Conservation (phyloP, 2,113 vertebrate genomes). For the Phalacrocorax carbo region DNA sequence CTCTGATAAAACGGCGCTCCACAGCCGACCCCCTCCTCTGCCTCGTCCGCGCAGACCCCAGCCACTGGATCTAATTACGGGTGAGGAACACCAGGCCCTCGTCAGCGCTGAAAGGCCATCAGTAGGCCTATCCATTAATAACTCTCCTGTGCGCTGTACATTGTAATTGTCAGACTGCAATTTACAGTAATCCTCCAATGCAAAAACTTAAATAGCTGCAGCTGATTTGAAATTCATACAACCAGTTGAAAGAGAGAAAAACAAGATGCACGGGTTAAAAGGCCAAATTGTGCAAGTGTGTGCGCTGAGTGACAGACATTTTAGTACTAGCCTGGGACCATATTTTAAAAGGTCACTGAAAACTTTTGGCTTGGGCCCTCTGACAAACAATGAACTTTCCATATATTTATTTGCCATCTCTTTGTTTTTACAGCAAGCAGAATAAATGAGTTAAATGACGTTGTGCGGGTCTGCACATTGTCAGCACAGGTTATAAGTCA, state of each 20-base stretch:
- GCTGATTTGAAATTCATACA: conserved; percentile 86
- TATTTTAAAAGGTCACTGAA: conserved; percentile 87
- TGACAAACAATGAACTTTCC: conserved; percentile 88
- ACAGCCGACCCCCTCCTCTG: conserved; percentile 3
- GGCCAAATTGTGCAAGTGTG: conserved; percentile 81
- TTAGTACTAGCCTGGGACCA: conserved; percentile 88
- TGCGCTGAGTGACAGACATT: conserved; percentile 90
- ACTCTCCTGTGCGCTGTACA: conserved; percentile 84
- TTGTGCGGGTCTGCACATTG: conserved; percentile 89
- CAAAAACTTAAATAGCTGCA: conserved; percentile 78
- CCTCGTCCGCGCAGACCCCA: conserved; percentile 45
- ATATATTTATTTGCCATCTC: conserved; percentile 92
- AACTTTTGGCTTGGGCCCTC: conserved; percentile 84
- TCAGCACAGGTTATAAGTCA: conserved; percentile 98
- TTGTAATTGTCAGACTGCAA: conserved; percentile 90
- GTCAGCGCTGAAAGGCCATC: conserved; percentile 85
- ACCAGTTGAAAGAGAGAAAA: conserved; percentile 84
- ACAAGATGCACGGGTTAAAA: conserved; percentile 82
- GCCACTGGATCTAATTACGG: conserved; percentile 88
- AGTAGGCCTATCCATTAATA: conserved; percentile 88
- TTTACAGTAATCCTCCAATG: conserved; percentile 88
- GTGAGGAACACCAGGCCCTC: conserved; percentile 81
- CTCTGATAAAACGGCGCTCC: conserved; percentile 71
- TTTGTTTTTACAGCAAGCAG: conserved; percentile 93
- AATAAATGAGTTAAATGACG: conserved; percentile 94